phyloP scores from a whole-genome alignment of 1,140 invertebrate species.

The Rhynchophorus ferrugineus region DNA sequence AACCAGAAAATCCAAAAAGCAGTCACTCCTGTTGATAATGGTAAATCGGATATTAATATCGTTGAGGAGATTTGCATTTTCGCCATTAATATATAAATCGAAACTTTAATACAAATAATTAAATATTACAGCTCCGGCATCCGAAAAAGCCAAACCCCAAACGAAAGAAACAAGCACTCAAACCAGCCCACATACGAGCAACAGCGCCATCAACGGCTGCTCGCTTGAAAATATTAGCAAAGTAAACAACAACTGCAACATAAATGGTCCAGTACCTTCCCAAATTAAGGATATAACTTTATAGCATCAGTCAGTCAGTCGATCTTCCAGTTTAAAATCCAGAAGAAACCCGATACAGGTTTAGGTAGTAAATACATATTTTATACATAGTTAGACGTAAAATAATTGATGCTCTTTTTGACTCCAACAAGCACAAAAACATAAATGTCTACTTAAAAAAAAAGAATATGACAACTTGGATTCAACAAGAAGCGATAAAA shows the following conservation, averaged over 20 bases:
- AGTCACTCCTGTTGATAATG: conserved; percentile 38
- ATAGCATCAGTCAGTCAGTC: conserved; percentile 35
- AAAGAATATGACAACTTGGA: neutral
- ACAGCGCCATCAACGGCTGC: conserved; percentile 20
- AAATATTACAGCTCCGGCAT: neutral
- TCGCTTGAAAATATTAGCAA: conserved; percentile 27
- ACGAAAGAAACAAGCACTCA: conserved; percentile 34
- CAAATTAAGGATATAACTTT: conserved; percentile 35
- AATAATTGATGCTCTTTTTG: too few species aligned
- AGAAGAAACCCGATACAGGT: conserved; percentile 32
- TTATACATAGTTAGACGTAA: conserved; percentile 5
- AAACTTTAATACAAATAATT: too few species aligned
- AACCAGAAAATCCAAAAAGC: conserved; percentile 57
- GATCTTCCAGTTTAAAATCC: conserved; percentile 36
- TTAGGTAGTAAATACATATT: conserved; percentile 17
- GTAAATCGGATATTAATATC: conserved; percentile 25
- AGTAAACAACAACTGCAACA: conserved; percentile 37
- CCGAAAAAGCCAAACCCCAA: conserved; percentile 18
- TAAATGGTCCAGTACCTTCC: conserved; percentile 32
- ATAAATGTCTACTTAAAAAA: neutral
- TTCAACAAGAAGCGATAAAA: too few species aligned
- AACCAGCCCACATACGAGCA: conserved; percentile 27
- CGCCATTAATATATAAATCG: too few species aligned
- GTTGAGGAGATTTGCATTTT: neutral
- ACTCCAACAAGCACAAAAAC: too few species aligned